Base-by-base conservation (phyloP, 2,797 vertebrate genomes). In the Xiphorhynchus erythropygius region DNA sequence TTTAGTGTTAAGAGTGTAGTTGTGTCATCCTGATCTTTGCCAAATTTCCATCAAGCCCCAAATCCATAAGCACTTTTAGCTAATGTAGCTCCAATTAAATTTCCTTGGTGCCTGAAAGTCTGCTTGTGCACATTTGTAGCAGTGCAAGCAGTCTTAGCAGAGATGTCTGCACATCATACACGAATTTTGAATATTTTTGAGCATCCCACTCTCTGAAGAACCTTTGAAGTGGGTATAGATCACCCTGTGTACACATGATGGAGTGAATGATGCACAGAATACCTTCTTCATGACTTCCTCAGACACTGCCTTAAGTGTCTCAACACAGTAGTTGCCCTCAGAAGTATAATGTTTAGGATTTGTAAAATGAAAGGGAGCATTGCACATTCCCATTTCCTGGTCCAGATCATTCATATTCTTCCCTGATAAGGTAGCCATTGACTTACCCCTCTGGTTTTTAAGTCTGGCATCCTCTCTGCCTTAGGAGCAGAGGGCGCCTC, bases 311-410 rank as follows among this genome's bases (percentile, higher is more conserved):
- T 0, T 37, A 15, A 28, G 30, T 28, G 18, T 76, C 30, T 76
- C 63, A 62, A 7, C 32, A 32, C 10, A 9, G 50, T 6, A 32
- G 24, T 59, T 16, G 30, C 28, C 9, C 32, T 75, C 32, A 16
- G 10, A 69, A 10, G 3, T 42, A 0, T 1, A 11, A 22, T 28
- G 11, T 33, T 87, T 57, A 62, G 30, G 24, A 42, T 71, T 42
- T 0, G 0, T 63, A 12, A 71, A 71, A 47, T 0, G 1, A 59
- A 44, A 52, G 1, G 5, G 5, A 70, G 9, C 10, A n/a, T 65
- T 62, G 17, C 23, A 24, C 9, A 2, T 73, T 75, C 12, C 22
- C 2, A 0, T 41, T 39, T 77, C 25, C 37, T 77, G 35, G 11
- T 44, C 44, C 47, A 63, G 32, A 55, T 46, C 0, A 0, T 62